Percentiles rank a stretch among this genome's conserved stretches.
Conservation (phyloP, 2,113 vertebrate genomes). For the Heliornis fulica region DNA sequence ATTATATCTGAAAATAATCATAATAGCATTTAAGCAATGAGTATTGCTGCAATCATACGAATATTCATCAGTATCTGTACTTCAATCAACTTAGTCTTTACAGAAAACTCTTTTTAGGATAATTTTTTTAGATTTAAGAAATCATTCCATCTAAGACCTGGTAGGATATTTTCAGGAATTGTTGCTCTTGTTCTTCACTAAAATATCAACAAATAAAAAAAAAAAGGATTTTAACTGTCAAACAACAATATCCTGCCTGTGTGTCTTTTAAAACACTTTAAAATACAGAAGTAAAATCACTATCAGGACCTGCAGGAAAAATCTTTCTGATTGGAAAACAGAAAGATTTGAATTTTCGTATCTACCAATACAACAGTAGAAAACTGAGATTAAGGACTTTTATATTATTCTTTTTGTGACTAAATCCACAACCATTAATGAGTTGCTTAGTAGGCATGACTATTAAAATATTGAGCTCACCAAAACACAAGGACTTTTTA, state of each 20-base stretch:
- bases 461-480: neutral
- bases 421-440: neutral
- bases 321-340: rapidly evolving
- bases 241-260: neutral
- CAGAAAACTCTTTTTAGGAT: neutral
- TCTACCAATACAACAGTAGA: neutral
- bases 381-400: neutral
- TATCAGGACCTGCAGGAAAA: neutral
- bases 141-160: neutral
- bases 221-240: neutral
- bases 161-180: neutral
- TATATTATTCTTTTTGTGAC: neutral
- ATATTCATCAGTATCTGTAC: neutral
- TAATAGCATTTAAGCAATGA: neutral
- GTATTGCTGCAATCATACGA: neutral
- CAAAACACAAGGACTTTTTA: neutral
- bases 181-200: neutral
- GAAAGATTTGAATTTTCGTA: neutral
- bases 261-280: neutral
- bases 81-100: neutral
- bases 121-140: neutral
- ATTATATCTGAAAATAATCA: neutral
- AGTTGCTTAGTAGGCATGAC: neutral
- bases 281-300: neutral
- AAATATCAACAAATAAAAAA: neutral